phyloP scores from a whole-genome alignment of 1,140 invertebrate species.

The Helicorthomorpha holstii region DNA sequence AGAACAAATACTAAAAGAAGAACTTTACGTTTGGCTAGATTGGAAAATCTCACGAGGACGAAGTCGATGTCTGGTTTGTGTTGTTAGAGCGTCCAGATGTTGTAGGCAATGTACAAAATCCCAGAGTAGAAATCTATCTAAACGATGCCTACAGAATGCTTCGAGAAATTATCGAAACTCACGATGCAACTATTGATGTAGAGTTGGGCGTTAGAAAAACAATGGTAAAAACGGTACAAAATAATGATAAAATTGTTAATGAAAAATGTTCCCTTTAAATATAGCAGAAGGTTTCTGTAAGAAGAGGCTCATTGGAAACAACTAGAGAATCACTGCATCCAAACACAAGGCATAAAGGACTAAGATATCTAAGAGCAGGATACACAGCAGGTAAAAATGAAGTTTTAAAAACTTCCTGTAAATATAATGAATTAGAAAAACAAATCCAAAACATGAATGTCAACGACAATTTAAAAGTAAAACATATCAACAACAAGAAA shows the following conservation, averaged over 20 bases:
- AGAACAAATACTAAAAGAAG: not conserved
- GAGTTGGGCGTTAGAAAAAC: not conserved
- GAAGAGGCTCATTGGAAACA: constrained; percentile 19
- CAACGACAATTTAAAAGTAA: too few relatives aligned
- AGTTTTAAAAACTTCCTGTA: too few relatives aligned
- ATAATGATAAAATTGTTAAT: too few relatives aligned
- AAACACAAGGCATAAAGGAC: constrained; percentile 12
- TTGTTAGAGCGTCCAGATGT: not conserved
- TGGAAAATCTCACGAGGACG: not conserved
- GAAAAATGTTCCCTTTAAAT: too few relatives aligned
- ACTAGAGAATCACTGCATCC: constrained; percentile 21
- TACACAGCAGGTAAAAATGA: constrained; percentile 14
- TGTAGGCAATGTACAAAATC: not conserved
- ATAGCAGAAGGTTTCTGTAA: constrained; percentile 19
- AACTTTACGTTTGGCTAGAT: constrained; percentile 2
- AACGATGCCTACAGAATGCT: not conserved
- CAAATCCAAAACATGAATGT: too few relatives aligned
- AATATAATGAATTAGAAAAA: too few relatives aligned
- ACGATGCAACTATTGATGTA: not conserved
- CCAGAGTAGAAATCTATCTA: not conserved
- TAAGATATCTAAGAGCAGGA: constrained; percentile 14
- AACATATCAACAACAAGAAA: too few relatives aligned
- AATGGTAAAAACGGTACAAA: too few relatives aligned
- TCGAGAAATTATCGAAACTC: not conserved
- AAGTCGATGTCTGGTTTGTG: constrained; percentile 6